Evolutionary conservation across 2,113 vertebrate genomes (phyloP), one percentile per base, ranked within the genome.

Genomic region (Chamaetylas fuelleborni): DNA sequence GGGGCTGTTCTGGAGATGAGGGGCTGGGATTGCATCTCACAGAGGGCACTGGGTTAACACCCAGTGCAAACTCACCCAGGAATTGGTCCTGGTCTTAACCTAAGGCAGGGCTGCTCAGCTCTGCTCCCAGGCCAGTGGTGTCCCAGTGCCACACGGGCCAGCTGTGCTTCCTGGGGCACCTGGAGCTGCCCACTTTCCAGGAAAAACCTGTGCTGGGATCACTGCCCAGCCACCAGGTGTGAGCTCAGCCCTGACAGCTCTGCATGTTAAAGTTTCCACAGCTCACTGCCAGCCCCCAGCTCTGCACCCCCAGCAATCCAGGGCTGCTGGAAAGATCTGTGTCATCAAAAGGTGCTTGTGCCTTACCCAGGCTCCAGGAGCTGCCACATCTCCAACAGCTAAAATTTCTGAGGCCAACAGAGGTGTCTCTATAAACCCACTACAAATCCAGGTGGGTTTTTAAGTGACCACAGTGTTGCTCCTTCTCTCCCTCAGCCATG

Each of bases 161-260:
- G 28, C 0, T 8, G 51, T 48, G 40, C 3, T 53, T 70, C 40
- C 76, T 38, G 43, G 80, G 76, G 22, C 14, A 48, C 28, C 57
- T 14, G 70, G 89, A 22, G 42, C 12, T 43, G 45, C 45, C 64
- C 92, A 36, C 54, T 91, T 81, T n/a, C 71, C 90, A 93, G 95
- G 64, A 74, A 65, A 56, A 12, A 7, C 0, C 2, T 25, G 31
- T 43, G 58, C 66, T 73, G 65, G 29, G 50, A 23, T 65, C 66
- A 4, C 0, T 23, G 57, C 0, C 19, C 3, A 3, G 77, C 34
- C 56, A 28, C 42, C 92, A 42, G 79, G 51, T 53, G 51, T 53
- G 62, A 22, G 31, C 76, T 34, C 16, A 43, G 34, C 28, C 19
- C 87, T 36, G 78, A 11, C 81, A 54, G 36, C 50, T 16, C 60